Conservation (phyloP, 2,888 invertebrate genomes). For the Druceiella hillmani region DNA sequence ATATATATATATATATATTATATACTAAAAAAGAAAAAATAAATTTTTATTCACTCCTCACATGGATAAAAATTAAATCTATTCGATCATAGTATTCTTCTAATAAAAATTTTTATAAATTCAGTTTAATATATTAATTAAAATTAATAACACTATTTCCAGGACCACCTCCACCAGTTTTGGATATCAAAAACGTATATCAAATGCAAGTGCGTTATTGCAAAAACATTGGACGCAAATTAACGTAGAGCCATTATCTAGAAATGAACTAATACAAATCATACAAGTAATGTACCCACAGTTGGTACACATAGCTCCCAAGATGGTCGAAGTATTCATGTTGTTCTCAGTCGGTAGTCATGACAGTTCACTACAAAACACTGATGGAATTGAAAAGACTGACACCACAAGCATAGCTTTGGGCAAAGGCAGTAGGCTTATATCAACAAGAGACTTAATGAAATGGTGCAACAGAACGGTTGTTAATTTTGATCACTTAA, state of each 20-base stretch:
- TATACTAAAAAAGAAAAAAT: no score
- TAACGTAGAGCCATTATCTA: slow-evolving; percentile 72
- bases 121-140: no score
- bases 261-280: slow-evolving; percentile 68
- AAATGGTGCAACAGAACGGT: slow-evolving; percentile 85
- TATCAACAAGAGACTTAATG: slow-evolving; percentile 82
- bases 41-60: no score
- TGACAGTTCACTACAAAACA: slow-evolving; percentile 42
- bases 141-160: slow-evolving; percentile 30
- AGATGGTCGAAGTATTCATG: slow-evolving; percentile 79
- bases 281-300: slow-evolving; percentile 63
- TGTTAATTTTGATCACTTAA: slow-evolving; percentile 67
- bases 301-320: slow-evolving; percentile 65
- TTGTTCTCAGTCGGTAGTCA: slow-evolving; percentile 72
- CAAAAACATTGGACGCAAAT: slow-evolving; percentile 81
- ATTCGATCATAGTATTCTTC: no score
- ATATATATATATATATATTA: no score
- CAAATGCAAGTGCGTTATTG: slow-evolving; percentile 61
- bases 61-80: no score
- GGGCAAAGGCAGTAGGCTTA: slow-evolving; percentile 56
- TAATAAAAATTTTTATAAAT: no score
- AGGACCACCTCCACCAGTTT: slow-evolving; percentile 56
- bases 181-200: slow-evolving; percentile 58
- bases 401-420: slow-evolving; percentile 29
- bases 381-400: slow-evolving; percentile 27